phyloP scores from a whole-genome alignment of 2,797 vertebrate genomes.

The Cyclopterus lumpus region DNA sequence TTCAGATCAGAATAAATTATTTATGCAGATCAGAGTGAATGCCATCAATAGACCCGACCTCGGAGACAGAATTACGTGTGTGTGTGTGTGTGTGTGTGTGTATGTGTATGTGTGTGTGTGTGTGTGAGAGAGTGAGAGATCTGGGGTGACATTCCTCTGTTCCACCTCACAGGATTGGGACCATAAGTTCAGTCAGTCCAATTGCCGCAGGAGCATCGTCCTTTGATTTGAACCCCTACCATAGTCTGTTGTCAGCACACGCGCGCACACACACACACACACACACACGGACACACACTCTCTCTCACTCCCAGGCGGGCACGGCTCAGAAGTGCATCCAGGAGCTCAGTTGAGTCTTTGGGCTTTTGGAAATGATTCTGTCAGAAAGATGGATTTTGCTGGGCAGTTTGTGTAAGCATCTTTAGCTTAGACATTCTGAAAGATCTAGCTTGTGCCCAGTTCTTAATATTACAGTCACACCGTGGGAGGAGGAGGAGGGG shows the following conservation, averaged over 20 bases:
- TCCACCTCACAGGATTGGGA: constrained; percentile 10
- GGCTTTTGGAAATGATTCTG: constrained; percentile 66
- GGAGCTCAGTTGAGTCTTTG: constrained; percentile 42
- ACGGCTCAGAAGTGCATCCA: constrained; percentile 54
- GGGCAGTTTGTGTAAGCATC: constrained; percentile 46
- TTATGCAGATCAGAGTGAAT: not conserved
- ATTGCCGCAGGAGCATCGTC: constrained; percentile 22
- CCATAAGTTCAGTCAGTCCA: constrained; percentile 12
- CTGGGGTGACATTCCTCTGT: not conserved
- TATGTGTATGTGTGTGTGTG: not conserved
- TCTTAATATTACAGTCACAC: constrained; percentile 33
- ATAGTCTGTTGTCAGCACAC: not conserved
- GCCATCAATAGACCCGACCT: constrained; percentile 1
- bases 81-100: not conserved
- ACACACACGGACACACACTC: not conserved
- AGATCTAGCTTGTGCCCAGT: constrained; percentile 1
- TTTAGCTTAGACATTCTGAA: constrained; percentile 30
- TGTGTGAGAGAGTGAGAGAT: not conserved
- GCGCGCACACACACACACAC: not conserved
- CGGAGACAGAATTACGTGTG: not conserved
- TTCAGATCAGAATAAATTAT: not conserved
- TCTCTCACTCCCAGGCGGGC: constrained; percentile 25
- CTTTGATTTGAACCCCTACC: constrained; percentile 25
- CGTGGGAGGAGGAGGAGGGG: not conserved
- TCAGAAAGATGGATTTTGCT: constrained; percentile 70